Conservation (phyloP, 2,888 invertebrate species). For the Allolobophora icterica region DNA sequence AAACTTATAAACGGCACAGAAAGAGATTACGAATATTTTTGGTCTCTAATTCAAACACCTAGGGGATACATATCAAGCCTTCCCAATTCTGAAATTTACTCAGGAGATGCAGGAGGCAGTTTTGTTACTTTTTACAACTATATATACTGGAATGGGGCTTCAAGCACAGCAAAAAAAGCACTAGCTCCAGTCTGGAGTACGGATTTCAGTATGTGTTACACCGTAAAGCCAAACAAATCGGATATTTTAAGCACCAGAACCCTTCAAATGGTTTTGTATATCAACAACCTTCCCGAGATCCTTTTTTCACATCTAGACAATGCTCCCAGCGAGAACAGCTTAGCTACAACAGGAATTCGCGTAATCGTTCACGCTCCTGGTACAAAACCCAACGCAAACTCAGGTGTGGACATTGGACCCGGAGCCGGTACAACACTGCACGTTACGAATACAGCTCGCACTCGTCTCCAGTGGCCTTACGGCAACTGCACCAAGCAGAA, state of each 20-base stretch:
- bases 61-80: not conserved
- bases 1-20: not conserved
- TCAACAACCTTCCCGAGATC: not conserved
- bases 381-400: not conserved
- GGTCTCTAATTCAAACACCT: not conserved
- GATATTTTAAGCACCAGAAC: not conserved
- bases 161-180: not conserved
- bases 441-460: not conserved
- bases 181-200: not conserved
- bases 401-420: not conserved
- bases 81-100: not conserved
- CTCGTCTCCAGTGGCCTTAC: not conserved
- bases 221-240: not conserved
- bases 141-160: not conserved
- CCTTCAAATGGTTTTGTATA: not conserved
- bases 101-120: not conserved
- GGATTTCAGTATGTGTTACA: slow-evolving; percentile 20
- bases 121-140: not conserved
- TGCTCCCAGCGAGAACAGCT: not conserved
- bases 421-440: not conserved
- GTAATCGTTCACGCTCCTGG: slow-evolving; percentile 22
- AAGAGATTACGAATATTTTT: not conserved
- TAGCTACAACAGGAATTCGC: not conserved
- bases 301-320: not conserved
- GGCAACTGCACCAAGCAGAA: slow-evolving; percentile 13